Conservation (phyloP, 2,888 invertebrate genomes). For the Caenorhabditis sp. region DNA sequence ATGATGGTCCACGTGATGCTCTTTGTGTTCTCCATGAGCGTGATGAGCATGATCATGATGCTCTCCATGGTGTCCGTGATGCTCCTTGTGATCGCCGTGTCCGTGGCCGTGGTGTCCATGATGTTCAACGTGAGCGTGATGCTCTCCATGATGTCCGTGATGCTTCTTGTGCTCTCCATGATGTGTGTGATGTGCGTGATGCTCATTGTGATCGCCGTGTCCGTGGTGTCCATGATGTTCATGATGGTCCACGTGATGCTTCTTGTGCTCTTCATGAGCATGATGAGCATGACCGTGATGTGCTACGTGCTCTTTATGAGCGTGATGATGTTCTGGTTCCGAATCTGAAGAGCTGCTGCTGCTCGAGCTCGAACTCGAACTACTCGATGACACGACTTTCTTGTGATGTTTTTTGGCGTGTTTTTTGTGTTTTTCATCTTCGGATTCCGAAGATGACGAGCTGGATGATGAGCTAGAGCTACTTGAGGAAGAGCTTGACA, state of each 20-base stretch:
- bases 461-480: constrained; percentile 4
- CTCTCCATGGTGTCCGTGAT: constrained; percentile 10
- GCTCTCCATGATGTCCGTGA: constrained; percentile 16
- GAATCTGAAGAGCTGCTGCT: constrained; percentile 21
- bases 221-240: constrained; percentile 5
- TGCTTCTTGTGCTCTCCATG: constrained; percentile 13
- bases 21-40: background rate
- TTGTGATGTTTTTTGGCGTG: constrained; percentile 21
- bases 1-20: background rate
- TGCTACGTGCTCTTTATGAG: constrained; percentile 3
- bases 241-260: constrained; percentile 16
- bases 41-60: constrained; percentile 8
- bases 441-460: constrained; percentile 11
- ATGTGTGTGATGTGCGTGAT: constrained; percentile 10
- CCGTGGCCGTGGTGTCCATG: constrained; percentile 9
- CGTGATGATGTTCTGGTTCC: constrained; percentile 4
- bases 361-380: constrained; percentile 8
- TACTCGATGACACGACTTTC: constrained; percentile 7
- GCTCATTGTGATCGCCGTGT: constrained; percentile 1
- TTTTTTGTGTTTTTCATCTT: constrained; percentile 28
- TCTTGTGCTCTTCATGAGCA: too few relatives aligned
- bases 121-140: constrained; percentile 22
- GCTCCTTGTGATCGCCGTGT: constrained; percentile 14
- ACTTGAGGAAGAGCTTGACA: constrained; percentile 5
- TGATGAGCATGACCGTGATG: constrained; percentile 8